Evolutionary conservation across 2,113 vertebrate genomes (phyloP).

Genomic region (Hyla sarda): DNA sequence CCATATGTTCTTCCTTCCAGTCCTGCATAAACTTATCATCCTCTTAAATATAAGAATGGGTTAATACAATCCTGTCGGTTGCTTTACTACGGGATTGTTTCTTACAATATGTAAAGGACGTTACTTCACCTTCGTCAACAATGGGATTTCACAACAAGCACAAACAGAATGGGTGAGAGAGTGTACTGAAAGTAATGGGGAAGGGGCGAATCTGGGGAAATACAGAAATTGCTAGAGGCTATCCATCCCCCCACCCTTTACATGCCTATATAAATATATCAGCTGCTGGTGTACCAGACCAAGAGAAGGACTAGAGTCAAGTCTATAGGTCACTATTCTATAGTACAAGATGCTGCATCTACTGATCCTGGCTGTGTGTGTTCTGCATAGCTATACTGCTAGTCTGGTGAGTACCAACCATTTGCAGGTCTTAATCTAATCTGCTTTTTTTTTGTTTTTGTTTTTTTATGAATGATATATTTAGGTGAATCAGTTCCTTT

Average conservation of each 20-base stretch:
- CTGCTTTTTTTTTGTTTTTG: too few species aligned
- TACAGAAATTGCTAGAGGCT: slow-evolving; percentile 25
- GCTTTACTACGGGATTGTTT: neutral
- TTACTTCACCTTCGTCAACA: slow-evolving; percentile 32
- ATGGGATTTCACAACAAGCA: neutral
- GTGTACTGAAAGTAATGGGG: neutral
- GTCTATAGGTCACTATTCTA: neutral
- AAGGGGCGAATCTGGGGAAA: neutral
- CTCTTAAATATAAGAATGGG: too few species aligned
- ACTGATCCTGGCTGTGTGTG: slow-evolving; percentile 11
- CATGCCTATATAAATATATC: slow-evolving; percentile 11
- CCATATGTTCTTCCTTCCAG: too few species aligned
- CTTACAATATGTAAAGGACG: neutral
- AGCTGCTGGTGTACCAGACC: too few species aligned
- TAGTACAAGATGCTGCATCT: slow-evolving; percentile 38
- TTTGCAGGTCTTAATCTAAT: neutral
- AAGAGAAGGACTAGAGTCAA: neutral
- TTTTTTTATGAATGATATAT: neutral
- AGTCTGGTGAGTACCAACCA: slow-evolving; percentile 29
- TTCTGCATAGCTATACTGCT: neutral
- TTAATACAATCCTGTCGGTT: neutral
- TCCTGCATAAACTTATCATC: too few species aligned
- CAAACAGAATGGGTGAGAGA: neutral
- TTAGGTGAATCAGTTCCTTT: too few species aligned
- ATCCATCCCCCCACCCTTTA: slow-evolving; percentile 7